These are phyloP conservation scores for Rhipidura dahli DNA, from an alignment of 2,113 vertebrate species.

Conservation along the genomic window DNA sequence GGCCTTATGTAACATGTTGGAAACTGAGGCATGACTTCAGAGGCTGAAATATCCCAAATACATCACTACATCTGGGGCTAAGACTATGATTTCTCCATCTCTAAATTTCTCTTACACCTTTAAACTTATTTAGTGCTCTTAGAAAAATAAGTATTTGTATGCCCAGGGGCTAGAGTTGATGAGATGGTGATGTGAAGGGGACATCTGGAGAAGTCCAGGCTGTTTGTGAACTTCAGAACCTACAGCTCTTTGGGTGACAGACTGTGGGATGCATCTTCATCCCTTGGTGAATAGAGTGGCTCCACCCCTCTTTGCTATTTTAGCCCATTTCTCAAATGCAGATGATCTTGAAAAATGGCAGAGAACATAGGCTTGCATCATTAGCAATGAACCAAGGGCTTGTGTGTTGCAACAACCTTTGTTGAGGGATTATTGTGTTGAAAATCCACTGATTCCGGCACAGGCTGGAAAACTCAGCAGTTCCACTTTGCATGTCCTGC, in stretches of 20 bases:
- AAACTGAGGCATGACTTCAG: background rate
- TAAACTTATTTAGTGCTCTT: background rate
- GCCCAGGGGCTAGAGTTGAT: background rate
- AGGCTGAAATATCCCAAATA: background rate
- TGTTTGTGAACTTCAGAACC: background rate
- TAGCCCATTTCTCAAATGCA: background rate
- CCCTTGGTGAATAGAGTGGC: background rate
- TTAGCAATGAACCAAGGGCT: background rate
- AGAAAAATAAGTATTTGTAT: background rate
- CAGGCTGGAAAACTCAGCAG: background rate
- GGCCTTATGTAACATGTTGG: background rate
- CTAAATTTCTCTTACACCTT: background rate
- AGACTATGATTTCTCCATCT: background rate
- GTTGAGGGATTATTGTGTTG: constrained; percentile 10
- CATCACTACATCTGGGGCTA: background rate
- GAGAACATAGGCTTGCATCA: background rate
- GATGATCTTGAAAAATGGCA: constrained; percentile 4
- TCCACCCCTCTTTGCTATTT: background rate
- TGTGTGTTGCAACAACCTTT: constrained; percentile 20
- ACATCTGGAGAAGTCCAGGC: background rate
- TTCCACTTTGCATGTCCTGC: constrained; percentile 20
- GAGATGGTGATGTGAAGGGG: background rate
- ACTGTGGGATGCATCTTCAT: background rate
- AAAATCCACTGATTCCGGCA: constrained; percentile 34
- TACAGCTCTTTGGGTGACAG: background rate